Evolutionary conservation across 2,888 invertebrate genomes (phyloP).

Genomic region (Arge pagana): DNA sequence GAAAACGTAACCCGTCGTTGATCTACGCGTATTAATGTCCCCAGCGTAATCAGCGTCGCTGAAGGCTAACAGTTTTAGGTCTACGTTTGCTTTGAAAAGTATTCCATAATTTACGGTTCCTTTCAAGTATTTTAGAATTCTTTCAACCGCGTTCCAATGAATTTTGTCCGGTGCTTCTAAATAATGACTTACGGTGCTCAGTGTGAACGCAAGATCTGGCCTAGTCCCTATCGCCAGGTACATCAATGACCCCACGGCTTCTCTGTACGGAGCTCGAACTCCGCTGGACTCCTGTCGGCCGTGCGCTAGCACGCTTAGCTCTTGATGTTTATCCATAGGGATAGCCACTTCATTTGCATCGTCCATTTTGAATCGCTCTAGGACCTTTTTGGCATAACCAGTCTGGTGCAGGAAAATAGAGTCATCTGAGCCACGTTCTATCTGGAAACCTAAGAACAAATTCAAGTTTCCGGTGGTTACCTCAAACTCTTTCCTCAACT

Average conservation of each 20-base stretch:
- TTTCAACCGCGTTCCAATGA: constrained; percentile 30
- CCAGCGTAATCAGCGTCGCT: constrained; percentile 26
- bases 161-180: constrained; percentile 25
- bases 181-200: constrained; percentile 24
- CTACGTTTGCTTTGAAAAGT: constrained; percentile 2
- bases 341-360: not conserved
- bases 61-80: constrained; percentile 15
- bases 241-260: constrained; percentile 29
- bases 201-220: constrained; percentile 31
- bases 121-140: constrained; percentile 29
- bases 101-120: constrained; percentile 26
- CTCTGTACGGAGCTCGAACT: constrained; percentile 25
- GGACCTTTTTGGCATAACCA: not conserved
- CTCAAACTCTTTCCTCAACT: constrained; percentile 23
- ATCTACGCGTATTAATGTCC: constrained; percentile 21
- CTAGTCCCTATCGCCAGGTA: constrained; percentile 28
- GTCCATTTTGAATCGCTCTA: not conserved
- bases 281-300: not conserved
- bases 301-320: not conserved
- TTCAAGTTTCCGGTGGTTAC: constrained; percentile 20
- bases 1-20: constrained; percentile 25
- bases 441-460: constrained; percentile 33
- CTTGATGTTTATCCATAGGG: not conserved
- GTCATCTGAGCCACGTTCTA: constrained; percentile 26
- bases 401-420: constrained; percentile 21